These are phyloP conservation scores for Eristalis intricaria DNA, from an alignment of 2,888 invertebrate species.

Conservation along the genomic window DNA sequence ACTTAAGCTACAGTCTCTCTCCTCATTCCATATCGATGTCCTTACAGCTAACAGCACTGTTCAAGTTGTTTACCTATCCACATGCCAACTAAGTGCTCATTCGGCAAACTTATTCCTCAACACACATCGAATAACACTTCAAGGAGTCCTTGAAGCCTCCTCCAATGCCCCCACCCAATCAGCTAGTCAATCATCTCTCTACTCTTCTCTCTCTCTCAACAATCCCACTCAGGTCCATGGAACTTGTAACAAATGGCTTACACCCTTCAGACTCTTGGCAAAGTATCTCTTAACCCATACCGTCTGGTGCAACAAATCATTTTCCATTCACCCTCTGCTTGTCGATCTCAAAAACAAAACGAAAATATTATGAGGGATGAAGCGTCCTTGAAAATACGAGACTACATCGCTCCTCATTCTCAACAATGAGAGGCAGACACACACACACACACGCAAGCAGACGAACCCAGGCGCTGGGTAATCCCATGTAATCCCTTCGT, in stretches of 20 bases:
- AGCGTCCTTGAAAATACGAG: background rate
- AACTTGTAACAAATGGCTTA: background rate
- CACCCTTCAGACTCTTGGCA: background rate
- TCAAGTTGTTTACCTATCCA: background rate
- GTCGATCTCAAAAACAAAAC: background rate
- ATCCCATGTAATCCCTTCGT: constrained; percentile 1
- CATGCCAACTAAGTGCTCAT: background rate
- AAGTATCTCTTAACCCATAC: background rate
- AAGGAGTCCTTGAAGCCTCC: background rate
- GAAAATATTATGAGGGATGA: background rate
- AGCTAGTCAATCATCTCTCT: background rate
- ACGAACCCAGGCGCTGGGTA: background rate
- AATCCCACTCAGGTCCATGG: background rate
- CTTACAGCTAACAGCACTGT: background rate
- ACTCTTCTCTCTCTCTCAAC: background rate
- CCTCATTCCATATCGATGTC: background rate
- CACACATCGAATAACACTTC: background rate
- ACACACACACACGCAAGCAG: background rate
- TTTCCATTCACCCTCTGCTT: background rate
- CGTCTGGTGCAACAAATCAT: background rate
- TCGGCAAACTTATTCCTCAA: background rate
- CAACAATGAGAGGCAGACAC: background rate
- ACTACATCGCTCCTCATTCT: background rate
- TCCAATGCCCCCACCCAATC: background rate
- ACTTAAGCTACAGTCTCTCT: background rate